Conservation (phyloP, 2,888 invertebrate species). For the Cheilosia variabilis region DNA sequence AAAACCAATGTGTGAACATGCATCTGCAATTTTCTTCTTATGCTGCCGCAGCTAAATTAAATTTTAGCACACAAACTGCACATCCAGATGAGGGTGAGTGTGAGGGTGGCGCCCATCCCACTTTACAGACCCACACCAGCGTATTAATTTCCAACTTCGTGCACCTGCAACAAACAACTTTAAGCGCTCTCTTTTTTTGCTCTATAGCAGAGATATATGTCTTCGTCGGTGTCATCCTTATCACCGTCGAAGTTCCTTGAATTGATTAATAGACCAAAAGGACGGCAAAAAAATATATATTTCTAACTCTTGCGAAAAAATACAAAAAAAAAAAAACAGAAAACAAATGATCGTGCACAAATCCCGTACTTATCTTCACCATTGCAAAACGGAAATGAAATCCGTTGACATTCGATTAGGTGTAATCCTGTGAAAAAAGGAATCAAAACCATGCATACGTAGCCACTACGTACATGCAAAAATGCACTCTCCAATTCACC, state of each 20-base stretch:
- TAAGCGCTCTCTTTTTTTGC: not conserved
- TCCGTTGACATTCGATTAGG: constrained; percentile 74
- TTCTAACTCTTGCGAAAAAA: not conserved
- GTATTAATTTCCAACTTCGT: constrained; percentile 61
- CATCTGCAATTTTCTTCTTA: constrained; percentile 54
- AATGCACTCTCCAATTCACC: constrained; percentile 39
- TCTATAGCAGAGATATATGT: constrained; percentile 50
- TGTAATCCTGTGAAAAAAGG: constrained; percentile 36
- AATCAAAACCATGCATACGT: not conserved
- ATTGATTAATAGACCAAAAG: constrained; percentile 72
- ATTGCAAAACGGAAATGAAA: constrained; percentile 65
- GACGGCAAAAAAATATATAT: constrained; percentile 48
- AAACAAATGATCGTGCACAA: constrained; percentile 73
- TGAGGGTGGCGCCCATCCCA: constrained; percentile 1
- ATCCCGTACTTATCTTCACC: constrained; percentile 67
- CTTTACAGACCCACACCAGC: constrained; percentile 27
- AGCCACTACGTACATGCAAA: constrained; percentile 52
- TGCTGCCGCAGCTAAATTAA: constrained; percentile 56
- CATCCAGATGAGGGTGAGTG: too few species aligned
- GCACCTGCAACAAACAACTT: constrained; percentile 42
- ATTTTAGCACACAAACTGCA: constrained; percentile 61
- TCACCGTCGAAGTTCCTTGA: constrained; percentile 63
- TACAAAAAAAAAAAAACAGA: constrained; percentile 59
- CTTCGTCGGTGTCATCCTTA: constrained; percentile 73
- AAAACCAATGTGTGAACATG: constrained; percentile 51